Evolutionary conservation across 2,797 vertebrate genomes (phyloP).

Genomic region (Gymnothorax reevesii): DNA sequence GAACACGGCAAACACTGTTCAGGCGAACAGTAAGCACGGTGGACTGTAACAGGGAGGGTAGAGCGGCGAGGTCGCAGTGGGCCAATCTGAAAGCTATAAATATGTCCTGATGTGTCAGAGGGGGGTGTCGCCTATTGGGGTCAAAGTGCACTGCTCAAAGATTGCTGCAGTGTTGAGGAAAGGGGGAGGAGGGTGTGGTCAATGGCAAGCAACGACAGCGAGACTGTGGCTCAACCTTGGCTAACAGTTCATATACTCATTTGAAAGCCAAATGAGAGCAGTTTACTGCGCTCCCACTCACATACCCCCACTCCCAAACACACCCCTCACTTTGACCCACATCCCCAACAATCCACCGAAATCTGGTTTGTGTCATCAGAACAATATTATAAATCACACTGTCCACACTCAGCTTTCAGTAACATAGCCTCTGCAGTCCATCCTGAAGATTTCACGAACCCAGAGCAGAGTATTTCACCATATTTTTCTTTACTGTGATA

Average conservation of each 20-base stretch:
- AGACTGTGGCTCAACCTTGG: not conserved
- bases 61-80: not conserved
- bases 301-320: not conserved
- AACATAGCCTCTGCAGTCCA: slow-evolving; percentile 22
- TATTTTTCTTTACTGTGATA: no score
- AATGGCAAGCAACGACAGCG: not conserved
- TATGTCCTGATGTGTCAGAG: not conserved
- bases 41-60: not conserved
- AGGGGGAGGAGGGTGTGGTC: not conserved
- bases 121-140: not conserved
- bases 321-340: not conserved
- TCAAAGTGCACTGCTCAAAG: not conserved
- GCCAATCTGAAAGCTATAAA: slow-evolving; percentile 13
- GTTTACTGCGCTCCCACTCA: not conserved
- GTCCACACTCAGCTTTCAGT: slow-evolving; percentile 37
- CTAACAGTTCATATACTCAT: not conserved
- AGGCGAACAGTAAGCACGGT: not conserved
- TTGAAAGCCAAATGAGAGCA: not conserved
- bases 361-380: slow-evolving; percentile 37
- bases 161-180: not conserved
- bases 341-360: not conserved
- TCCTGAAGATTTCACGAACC: not conserved
- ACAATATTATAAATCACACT: slow-evolving; percentile 54
- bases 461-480: no score
- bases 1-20: not conserved